Conservation (phyloP, 2,113 vertebrate genomes). For the Brachypteracias leptosomus region DNA sequence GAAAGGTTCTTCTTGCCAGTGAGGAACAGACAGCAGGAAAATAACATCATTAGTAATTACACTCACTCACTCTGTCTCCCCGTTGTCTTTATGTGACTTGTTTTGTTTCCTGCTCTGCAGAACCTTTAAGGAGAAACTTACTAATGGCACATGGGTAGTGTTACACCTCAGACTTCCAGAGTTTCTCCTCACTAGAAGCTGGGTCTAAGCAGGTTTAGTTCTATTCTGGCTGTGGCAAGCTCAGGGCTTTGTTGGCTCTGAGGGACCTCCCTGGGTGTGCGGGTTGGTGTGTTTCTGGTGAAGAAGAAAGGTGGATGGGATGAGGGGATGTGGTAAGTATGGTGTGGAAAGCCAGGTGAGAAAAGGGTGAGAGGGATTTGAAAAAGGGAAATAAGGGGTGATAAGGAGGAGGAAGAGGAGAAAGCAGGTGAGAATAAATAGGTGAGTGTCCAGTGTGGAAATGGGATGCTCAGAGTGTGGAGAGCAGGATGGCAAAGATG, state of each 20-base stretch:
- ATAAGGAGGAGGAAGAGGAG: neutral
- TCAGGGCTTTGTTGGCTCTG: neutral
- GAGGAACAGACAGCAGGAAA: neutral
- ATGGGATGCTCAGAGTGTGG: fast-evolving
- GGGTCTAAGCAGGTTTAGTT: neutral
- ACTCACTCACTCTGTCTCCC: neutral
- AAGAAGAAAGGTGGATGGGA: neutral
- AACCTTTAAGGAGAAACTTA: neutral
- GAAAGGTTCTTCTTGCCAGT: neutral
- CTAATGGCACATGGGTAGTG: fast-evolving
- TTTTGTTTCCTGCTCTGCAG: neutral
- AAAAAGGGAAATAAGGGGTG: neutral
- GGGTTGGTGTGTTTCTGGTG: neutral
- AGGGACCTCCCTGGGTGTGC: neutral
- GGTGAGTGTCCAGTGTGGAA: neutral
- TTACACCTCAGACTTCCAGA: neutral
- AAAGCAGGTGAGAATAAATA: neutral
- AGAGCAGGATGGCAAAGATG: neutral
- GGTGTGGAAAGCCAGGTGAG: neutral
- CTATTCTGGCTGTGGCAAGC: neutral
- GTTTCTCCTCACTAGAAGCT: neutral
- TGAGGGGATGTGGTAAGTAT: neutral
- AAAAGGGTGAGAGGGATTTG: neutral
- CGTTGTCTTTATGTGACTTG: neutral
- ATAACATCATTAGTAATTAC: neutral